Evolutionary conservation across 2,888 invertebrate species (phyloP), one percentile per base, ranked within the genome.

Genomic region (Hoplodrina ambigua): DNA sequence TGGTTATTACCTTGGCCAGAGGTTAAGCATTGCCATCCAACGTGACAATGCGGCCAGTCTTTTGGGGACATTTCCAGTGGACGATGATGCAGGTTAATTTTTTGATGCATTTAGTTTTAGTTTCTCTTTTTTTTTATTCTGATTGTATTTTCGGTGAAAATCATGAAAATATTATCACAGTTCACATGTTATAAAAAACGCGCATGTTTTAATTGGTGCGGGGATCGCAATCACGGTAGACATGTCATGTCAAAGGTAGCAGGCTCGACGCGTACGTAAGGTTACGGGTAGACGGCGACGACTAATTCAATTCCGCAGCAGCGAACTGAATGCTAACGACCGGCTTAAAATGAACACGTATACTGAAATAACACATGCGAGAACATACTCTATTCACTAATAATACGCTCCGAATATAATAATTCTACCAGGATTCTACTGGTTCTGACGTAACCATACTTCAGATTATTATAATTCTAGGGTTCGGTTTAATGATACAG

Each of bases 241-340:
- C 73, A 71, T 75, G 83, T 75, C 82, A 83, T 82, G 82, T 83
- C 80, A 85, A 64, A 78, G 76, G 81, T 82, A 76, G 81, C 11
- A 41, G 74, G 49, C 70, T 75, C 71, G 78, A 41, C 71, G 81
- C 68, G 67, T 79, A 83, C 84, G 81, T 80, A 86, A 86, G 85
- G 85, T 84, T 80, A 84, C 85, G 81, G 80, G 81, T 81, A 85
- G 85, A 83, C 82, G 84, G 72, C 74, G 75, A 74, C 80, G 87
- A 83, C 87, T 90, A 89, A 90, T 90, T 90, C 89, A 90, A 90
- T 89, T 85, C 84, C 81, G 69, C 70, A 77, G 79, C 80, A 82
- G 81, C 81, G 87, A 84, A 84, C 89, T 81, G 89, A 90, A 90
- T 90, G 86, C 88, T 88, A 89, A 90, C 86, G 84, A 86, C 81